Evolutionary conservation across 1,140 invertebrate genomes (phyloP), one percentile per base, ranked within the genome.

Genomic region (Nixonia krombeini): DNA sequence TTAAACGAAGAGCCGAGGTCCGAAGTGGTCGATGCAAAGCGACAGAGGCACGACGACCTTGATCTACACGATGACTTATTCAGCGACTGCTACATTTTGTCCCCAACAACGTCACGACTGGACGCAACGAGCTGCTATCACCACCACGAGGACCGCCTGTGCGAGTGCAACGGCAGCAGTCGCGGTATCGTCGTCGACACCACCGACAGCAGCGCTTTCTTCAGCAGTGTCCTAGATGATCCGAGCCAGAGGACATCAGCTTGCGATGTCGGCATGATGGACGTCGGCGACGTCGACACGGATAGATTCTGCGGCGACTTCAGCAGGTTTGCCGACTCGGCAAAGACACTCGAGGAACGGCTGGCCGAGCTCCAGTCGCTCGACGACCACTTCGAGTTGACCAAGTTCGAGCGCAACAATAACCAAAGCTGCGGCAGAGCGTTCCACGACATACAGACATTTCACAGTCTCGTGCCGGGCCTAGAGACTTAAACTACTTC

Each of bases 371-470:
- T 86, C 35, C 79, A 84, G 45, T 67, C 76, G 25, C 16, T 81
- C 21, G 80, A 83, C 55, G 76, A 87, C 76, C 79, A 87, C 71
- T 57, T 87, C 18, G 81, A 83, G 4, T 38, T 81, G 1, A 53
- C 76, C 1, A 84, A 82, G 52, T 77, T 82, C 33, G 82, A 84
- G 29, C 73, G 80, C 4, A 80, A 78, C 62, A 82, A 81, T 46
- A 81, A 79, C 42, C 82, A 84, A 53, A 82, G 90, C 69, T 90
- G 90, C 29, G 90, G 91, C 64, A 85, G 89, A 50, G 90, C 90
- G 26, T 90, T 91, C 82, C 88, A 90, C 73, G 90, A 91, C 64
- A 87, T 91, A 47, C 90, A 90, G 73, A 90, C 89, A 42, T 91
- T 91, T 76, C 90, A 91, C 74, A 90, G 88, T 78, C 83, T 91